A percentile compares a stretch with the other conserved stretches of the same genome.
Conservation (phyloP, 1,140 invertebrate species). For the Drosophila funebris region DNA sequence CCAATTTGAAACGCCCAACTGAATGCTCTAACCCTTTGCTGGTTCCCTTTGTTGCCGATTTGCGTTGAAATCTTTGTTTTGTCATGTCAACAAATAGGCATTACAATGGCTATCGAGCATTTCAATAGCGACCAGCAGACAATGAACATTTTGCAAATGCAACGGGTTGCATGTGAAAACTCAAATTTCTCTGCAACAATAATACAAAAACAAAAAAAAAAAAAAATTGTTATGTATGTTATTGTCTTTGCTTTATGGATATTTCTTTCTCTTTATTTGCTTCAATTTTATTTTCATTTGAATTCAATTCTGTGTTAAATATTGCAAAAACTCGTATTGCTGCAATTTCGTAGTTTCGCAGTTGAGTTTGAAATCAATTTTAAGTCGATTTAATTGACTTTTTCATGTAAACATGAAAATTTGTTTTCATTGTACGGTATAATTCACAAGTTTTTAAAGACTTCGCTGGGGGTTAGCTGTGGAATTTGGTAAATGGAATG, state of each 20-base stretch:
- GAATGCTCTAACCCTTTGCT: not conserved
- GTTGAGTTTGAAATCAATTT: not conserved
- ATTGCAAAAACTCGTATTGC: not conserved
- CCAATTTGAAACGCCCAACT: not conserved
- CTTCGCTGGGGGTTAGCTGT: no score
- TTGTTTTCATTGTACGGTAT: no score
- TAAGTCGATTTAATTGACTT: no score
- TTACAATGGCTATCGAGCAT: slow-evolving; percentile 19
- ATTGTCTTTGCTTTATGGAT: not conserved
- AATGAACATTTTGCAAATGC: not conserved
- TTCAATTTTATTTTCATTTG: not conserved
- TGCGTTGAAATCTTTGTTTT: not conserved
- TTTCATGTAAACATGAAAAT: no score
- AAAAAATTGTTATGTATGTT: not conserved
- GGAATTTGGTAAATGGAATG: no score
- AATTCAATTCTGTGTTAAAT: not conserved
- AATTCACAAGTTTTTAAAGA: no score
- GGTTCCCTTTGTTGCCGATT: not conserved
- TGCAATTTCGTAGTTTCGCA: not conserved
- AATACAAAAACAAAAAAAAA: no score
- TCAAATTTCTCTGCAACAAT: not conserved
- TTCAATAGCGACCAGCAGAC: not conserved
- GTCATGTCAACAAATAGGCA: slow-evolving; percentile 25
- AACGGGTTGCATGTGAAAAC: slow-evolving; percentile 1
- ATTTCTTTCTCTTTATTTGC: not conserved